phyloP scores from a whole-genome alignment of 2,888 invertebrate species.

The Agrotis ipsilon region DNA sequence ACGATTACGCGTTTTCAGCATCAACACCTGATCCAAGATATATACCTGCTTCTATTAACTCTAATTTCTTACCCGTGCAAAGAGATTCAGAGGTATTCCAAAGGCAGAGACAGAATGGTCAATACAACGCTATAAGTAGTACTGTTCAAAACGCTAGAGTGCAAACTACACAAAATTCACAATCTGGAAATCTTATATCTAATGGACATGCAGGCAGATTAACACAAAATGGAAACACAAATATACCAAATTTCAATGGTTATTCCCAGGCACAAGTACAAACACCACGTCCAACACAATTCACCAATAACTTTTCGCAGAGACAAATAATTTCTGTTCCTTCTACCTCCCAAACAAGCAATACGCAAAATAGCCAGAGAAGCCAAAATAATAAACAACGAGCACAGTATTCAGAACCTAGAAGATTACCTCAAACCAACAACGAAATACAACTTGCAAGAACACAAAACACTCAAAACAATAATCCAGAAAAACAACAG shows the following conservation, averaged over 20 bases:
- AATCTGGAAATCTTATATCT: constrained; percentile 66
- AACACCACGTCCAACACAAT: constrained; percentile 68
- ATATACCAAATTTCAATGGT: constrained; percentile 59
- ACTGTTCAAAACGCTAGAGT: constrained; percentile 66
- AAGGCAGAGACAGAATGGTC: constrained; percentile 76
- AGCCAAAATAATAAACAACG: constrained; percentile 70
- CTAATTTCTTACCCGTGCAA: constrained; percentile 66
- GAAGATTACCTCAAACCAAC: constrained; percentile 68
- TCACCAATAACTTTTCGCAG: constrained; percentile 66
- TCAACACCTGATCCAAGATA: constrained; percentile 84
- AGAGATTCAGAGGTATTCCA: constrained; percentile 76
- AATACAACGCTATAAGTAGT: constrained; percentile 55
- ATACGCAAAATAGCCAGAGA: constrained; percentile 68
- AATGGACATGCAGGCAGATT: constrained; percentile 75
- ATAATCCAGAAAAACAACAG: constrained; percentile 72
- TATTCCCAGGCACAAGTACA: constrained; percentile 60
- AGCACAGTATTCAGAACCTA: constrained; percentile 71
- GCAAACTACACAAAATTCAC: constrained; percentile 67
- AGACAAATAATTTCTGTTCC: constrained; percentile 65
- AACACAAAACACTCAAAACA: constrained; percentile 72
- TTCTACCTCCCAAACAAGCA: constrained; percentile 55
- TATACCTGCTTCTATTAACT: constrained; percentile 73
- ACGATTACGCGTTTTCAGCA: constrained; percentile 77
- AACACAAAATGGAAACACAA: constrained; percentile 61
- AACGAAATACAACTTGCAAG: constrained; percentile 70